Evolutionary conservation across 2,797 vertebrate species (phyloP), one percentile per base, ranked within the genome.

Genomic region (Notolepis coatsorum): DNA sequence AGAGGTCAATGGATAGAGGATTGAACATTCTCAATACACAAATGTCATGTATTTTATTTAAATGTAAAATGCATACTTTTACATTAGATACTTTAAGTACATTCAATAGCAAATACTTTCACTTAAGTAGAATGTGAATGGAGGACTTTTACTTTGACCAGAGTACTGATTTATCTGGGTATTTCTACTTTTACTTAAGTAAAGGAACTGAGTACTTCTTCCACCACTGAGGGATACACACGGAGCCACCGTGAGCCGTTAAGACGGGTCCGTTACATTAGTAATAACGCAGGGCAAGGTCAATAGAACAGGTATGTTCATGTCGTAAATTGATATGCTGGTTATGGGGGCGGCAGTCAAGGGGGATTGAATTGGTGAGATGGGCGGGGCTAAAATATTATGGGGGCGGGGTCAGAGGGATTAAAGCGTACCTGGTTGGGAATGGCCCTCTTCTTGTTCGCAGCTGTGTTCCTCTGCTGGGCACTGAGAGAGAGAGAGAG

Each of bases 401-500:
- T 4, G 5, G 38, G 2, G 23, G 2, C 4, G 17, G 10, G 37
- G 20, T 13, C 31, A 48, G 30, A 49, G 58, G 21, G 64, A 66
- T 23, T 3, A 35, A 63, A 61, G 58, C 3, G 6, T 96, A 98
- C 97, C 97, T 99, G 97, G 68, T 99, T 99, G 0, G 97, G 95
- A 48, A 97, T 89, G 41, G 96, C 93, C 57, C 97, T 91, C 83
- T 99, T 99, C 93, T 99, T 99, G 91, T 96, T 96, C 17, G 93
- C 87, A 45, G 95, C 94, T 0, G 94, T 94, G 88, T 86, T 98
- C 84, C 96, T 92, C 85, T 99, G 97, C 82, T 98, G 97, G 1
- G 97, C 97, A 3, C 97, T 99, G 88, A 6, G 62, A 67, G 30
- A 68, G 53, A 84, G 23, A 73, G 50, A 78, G 41, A 77, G 0